These are phyloP conservation scores for Orbicella faveolata DNA, from an alignment of 64 coral and sea anemone genomes.

Conservation along the genomic window DNA sequence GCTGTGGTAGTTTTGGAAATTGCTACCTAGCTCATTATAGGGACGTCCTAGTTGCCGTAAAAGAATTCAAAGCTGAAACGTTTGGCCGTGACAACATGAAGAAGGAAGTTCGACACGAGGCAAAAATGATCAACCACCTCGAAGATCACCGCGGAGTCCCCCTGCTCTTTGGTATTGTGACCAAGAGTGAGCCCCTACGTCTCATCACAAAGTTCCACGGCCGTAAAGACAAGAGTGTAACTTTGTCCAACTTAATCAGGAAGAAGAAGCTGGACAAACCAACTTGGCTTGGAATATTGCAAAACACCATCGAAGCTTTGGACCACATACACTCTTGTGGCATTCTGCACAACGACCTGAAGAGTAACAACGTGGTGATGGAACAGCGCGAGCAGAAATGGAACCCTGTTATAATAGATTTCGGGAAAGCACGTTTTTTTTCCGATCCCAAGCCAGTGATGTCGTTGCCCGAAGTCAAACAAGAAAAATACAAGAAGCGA, in stretches of 20 bases:
- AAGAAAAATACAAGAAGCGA: not conserved
- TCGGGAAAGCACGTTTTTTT: conserved; percentile 42
- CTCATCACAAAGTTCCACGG: conserved; percentile 63
- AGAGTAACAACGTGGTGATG: conserved; percentile 59
- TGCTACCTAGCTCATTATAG: conserved; percentile 64
- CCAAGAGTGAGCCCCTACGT: conserved; percentile 16
- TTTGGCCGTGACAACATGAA: conserved; percentile 6
- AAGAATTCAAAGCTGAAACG: conserved; percentile 28
- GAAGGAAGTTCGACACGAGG: conserved; percentile 46
- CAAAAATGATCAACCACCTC: conserved; percentile 43
- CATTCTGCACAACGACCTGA: conserved; percentile 69
- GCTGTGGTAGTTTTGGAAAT: conserved; percentile 44
- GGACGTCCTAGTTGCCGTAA: conserved; percentile 50
- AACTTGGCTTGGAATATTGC: conserved; percentile 40
- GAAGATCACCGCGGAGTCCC: conserved; percentile 59
- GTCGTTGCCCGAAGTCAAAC: not conserved
- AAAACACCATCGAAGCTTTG: conserved; percentile 17
- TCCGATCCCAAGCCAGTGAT: conserved; percentile 3
- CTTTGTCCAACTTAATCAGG: conserved; percentile 22
- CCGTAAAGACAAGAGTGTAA: conserved; percentile 13
- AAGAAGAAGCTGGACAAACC: conserved; percentile 23
- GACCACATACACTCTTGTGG: conserved; percentile 28
- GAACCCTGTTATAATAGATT: conserved; percentile 54
- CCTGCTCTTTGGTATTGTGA: conserved; percentile 50
- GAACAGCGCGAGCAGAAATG: conserved; percentile 2